Conservation (phyloP, 2,888 invertebrate genomes). For the Cheilosia soror region DNA sequence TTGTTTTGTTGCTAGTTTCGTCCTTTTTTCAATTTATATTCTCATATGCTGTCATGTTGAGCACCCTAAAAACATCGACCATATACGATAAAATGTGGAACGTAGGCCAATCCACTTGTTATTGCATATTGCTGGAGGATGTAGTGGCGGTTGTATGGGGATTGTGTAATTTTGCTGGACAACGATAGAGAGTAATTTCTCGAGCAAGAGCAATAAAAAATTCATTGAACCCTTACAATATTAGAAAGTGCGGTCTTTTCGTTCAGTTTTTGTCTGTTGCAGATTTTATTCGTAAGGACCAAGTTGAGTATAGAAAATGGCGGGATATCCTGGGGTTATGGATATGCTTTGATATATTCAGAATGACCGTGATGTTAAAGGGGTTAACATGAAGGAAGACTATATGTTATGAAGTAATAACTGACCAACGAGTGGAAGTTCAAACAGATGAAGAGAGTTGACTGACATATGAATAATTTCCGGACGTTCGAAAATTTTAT, state of each 20-base stretch:
- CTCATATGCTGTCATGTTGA: conserved; percentile 72
- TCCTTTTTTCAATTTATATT: conserved; percentile 54
- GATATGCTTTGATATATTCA: conserved; percentile 45
- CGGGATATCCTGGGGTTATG: conserved; percentile 22
- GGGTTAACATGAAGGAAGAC: conserved; percentile 41
- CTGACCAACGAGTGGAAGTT: conserved; percentile 37
- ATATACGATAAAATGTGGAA: conserved; percentile 24
- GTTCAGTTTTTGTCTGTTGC: not conserved
- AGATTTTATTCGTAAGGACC: conserved; percentile 27
- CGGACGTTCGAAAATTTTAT: not conserved
- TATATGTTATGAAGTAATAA: conserved; percentile 62
- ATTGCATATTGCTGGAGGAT: conserved; percentile 49
- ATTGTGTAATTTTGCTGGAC: conserved; percentile 28
- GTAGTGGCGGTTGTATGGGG: conserved; percentile 8
- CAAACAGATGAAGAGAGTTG: conserved; percentile 25
- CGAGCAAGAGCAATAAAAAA: conserved; percentile 63
- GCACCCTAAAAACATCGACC: conserved; percentile 44
- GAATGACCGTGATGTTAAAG: conserved; percentile 22
- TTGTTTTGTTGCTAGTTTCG: too few species aligned
- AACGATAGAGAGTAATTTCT: conserved; percentile 31
- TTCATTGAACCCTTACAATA: conserved; percentile 69
- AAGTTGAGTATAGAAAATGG: conserved; percentile 36
- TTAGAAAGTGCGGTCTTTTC: conserved; percentile 43
- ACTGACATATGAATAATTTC: conserved; percentile 38
- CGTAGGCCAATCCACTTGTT: conserved; percentile 63